phyloP scores from a whole-genome alignment of 2,797 vertebrate genomes.

The Sebastes aleutianus region DNA sequence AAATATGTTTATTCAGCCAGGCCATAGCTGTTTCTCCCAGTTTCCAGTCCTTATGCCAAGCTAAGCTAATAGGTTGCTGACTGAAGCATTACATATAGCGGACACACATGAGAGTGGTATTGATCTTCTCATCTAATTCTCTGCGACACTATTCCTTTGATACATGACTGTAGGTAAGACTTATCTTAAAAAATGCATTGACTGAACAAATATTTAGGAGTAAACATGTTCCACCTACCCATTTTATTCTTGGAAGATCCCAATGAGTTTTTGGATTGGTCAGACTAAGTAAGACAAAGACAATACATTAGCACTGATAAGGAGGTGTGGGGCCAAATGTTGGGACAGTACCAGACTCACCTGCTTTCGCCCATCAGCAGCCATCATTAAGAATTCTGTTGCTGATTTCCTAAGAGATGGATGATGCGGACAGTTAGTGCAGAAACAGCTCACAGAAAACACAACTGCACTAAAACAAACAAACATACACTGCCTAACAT shows the following conservation, averaged over 20 bases:
- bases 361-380: conserved; percentile 63
- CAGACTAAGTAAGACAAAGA: conserved; percentile 68
- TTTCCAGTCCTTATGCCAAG: not conserved
- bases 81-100: not conserved
- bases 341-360: conserved; percentile 16
- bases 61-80: not conserved
- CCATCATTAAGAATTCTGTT: conserved; percentile 50
- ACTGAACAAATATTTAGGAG: not conserved
- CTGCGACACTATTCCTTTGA: not conserved
- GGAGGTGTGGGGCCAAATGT: not conserved
- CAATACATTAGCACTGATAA: conserved; percentile 6
- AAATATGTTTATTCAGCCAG: not conserved
- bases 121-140: not conserved
- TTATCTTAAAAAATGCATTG: not conserved
- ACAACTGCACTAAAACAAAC: not conserved
- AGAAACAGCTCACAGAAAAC: not conserved
- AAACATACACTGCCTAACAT: not conserved
- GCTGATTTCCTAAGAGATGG: conserved; percentile 60
- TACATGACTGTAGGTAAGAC: not conserved
- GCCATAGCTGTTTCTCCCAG: not conserved
- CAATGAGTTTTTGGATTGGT: conserved; percentile 70
- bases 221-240: conserved; percentile 65
- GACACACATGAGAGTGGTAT: not conserved
- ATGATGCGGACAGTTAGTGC: not conserved
- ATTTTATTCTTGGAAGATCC: conserved; percentile 80